Evolutionary conservation across 2,888 invertebrate genomes (phyloP), one percentile per base, ranked within the genome.

Genomic region (Cheilosia scutellata): DNA sequence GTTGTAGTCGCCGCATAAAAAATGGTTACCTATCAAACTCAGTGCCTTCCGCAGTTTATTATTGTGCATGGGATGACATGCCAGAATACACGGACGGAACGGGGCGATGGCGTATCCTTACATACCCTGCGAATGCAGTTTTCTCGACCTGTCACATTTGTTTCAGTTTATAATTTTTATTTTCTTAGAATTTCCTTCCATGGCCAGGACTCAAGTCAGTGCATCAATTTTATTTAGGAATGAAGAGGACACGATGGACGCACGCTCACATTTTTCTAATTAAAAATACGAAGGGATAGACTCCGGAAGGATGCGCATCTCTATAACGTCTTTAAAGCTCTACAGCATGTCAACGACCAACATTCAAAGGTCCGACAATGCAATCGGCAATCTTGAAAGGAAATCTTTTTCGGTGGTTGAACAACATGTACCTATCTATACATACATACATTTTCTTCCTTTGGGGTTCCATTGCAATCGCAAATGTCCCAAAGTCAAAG

Each of bases 1-100:
- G 76, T 78, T 51, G 82, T 87, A 58, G 87, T 74, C 70, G 87
- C 74, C 70, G 49, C 74, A 82, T 87, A 87, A 82, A 82, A 87
- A 87, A 87, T 87, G 87, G 77, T 87, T 82, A 87, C 87, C 87
- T 87, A 77, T 87, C 87, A 82, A 82, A 82, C 71, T 78, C 87
- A 87, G 68, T 78, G 65, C 63, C 78, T 77, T 87, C 78, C 82
- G 70, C 74, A 82, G 87, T 87, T 87, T 87, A 74, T 87, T 82
- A 82, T 77, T 70, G 40, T 29, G 40, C 20, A 55, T 37, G 49
- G 49, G 44, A 20, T 20, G 37, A 40, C 5, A 27, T 31, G 7
- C 11, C 6, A 20, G 53, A 4, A 25, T 25, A 9, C 3, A 11
- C 9, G 37, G 13, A 31, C 27, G 29, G 20, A 57, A 5, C 25